These are phyloP conservation scores for Muschampia staudingeri DNA, from an alignment of 2,888 invertebrate species.

Conservation along the genomic window DNA sequence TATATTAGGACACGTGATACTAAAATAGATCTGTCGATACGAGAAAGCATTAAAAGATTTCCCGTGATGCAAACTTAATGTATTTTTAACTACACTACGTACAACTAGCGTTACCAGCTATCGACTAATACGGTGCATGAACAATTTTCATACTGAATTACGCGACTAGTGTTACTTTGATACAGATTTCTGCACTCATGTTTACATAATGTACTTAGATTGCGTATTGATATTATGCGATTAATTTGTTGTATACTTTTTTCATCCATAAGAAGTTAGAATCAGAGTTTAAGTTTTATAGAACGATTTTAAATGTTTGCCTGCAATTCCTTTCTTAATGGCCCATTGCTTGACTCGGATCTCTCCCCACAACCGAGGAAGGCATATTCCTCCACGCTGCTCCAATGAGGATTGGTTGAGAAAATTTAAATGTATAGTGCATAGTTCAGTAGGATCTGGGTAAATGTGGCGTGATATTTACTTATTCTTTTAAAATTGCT, in stretches of 20 bases:
- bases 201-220: conserved; percentile 45
- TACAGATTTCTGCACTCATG: conserved; percentile 37
- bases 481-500: no score
- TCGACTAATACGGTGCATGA: conserved; percentile 43
- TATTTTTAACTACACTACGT: conserved; percentile 51
- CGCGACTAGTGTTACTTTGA: conserved; percentile 44
- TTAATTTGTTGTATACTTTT: conserved; percentile 29
- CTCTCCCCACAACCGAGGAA: no score
- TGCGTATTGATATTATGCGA: conserved; percentile 48
- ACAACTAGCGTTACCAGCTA: conserved; percentile 43
- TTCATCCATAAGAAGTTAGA: background rate
- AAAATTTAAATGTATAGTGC: no score
- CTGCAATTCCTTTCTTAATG: no score
- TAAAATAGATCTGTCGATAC: conserved; percentile 29
- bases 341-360: no score
- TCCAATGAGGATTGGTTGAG: no score
- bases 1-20: conserved; percentile 52
- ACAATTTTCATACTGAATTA: conserved; percentile 49
- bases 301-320: no score
- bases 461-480: no score
- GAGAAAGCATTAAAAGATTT: conserved; percentile 43
- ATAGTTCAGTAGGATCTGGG: no score
- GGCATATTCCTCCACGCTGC: no score
- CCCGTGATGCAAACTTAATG: conserved; percentile 37
- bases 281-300: background rate